Evolutionary conservation across 2,797 vertebrate genomes (phyloP).

Genomic region (Poecilia picta): DNA sequence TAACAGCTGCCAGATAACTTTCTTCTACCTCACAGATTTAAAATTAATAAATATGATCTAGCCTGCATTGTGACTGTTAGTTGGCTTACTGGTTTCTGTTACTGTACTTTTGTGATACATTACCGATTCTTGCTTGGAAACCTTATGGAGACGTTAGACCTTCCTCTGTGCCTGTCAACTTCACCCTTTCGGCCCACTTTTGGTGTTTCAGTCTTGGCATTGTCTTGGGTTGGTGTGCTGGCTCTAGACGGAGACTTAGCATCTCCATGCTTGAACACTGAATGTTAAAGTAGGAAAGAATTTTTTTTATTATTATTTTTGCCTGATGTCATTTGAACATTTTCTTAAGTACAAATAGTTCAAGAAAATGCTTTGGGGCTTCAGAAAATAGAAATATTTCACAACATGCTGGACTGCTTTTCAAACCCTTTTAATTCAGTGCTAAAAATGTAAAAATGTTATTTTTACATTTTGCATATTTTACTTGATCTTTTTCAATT

Average conservation of each 20-base stretch:
- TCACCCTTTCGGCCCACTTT: slow-evolving; percentile 80
- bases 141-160: slow-evolving; percentile 66
- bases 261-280: slow-evolving; percentile 75
- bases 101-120: slow-evolving; percentile 14
- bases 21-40: not conserved
- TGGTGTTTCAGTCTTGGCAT: slow-evolving; percentile 69
- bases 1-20: not conserved
- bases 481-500: not conserved
- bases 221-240: slow-evolving; percentile 60
- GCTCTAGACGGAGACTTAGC: slow-evolving; percentile 31
- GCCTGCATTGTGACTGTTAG: not conserved
- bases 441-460: not conserved
- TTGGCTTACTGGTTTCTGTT: not conserved
- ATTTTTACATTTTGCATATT: not conserved
- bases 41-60: not conserved
- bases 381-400: not conserved
- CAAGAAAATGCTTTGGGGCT: not conserved
- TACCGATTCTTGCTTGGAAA: slow-evolving; percentile 70
- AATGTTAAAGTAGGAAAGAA: slow-evolving; percentile 43
- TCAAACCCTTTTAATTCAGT: not conserved
- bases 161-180: slow-evolving; percentile 80
- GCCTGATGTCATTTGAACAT: not conserved
- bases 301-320: not conserved
- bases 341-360: not conserved
- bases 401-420: not conserved